phyloP scores from a whole-genome alignment of 2,888 invertebrate genomes.

The Nephrotoma appendiculata region DNA sequence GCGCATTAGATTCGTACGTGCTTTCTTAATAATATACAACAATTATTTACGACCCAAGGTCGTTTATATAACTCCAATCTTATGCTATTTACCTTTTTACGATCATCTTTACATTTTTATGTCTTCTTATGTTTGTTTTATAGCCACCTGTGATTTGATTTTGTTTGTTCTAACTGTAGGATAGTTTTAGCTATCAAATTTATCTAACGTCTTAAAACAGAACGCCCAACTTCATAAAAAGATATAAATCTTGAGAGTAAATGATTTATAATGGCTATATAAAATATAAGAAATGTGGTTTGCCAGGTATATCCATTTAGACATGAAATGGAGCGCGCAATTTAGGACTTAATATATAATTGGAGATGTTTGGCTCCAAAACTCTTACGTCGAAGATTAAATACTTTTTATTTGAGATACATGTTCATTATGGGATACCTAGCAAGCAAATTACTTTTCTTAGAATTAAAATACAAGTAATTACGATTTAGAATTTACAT shows the following conservation, averaged over 20 bases:
- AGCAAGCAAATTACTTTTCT: neutral
- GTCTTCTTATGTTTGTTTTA: neutral
- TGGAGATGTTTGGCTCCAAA: neutral
- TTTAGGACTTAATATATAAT: neutral
- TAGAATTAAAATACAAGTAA: neutral
- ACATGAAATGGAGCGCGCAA: neutral
- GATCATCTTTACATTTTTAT: neutral
- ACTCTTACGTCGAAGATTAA: neutral
- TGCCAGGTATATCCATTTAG: neutral
- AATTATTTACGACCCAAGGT: neutral
- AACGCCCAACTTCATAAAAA: neutral
- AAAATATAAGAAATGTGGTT: neutral
- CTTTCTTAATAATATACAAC: neutral
- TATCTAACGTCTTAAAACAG: neutral
- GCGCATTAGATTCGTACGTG: neutral
- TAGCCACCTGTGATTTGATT: neutral
- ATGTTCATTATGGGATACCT: neutral
- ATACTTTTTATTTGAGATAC: neutral
- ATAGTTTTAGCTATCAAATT: neutral
- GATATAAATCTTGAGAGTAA: neutral
- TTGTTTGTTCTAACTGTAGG: neutral
- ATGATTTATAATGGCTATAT: neutral
- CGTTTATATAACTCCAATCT: neutral
- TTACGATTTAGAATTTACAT: neutral
- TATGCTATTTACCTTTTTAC: neutral